A percentile compares a stretch with the other conserved stretches of the same genome.
Conservation (phyloP, 2,888 invertebrate genomes). For the Eupithecia exiguata region DNA sequence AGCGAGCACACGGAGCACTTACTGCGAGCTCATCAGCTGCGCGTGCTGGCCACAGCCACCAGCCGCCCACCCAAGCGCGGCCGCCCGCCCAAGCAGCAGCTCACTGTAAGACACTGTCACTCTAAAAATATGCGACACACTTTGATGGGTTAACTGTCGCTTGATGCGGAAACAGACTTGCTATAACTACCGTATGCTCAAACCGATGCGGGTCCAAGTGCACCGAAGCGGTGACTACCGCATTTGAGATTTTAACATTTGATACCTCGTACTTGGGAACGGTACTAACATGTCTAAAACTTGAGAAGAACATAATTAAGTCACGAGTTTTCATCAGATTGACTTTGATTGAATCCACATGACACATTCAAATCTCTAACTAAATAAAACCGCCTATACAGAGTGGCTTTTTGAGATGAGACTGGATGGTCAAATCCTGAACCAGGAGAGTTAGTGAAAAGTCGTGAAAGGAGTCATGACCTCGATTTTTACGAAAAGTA, state of each 20-base stretch:
- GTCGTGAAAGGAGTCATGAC: too few species aligned
- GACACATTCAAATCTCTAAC: not conserved
- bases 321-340: not conserved
- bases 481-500: too few species aligned
- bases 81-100: constrained; percentile 42
- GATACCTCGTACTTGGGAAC: not conserved
- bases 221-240: not conserved
- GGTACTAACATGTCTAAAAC: not conserved
- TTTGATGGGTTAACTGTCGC: not conserved
- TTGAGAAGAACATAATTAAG: not conserved
- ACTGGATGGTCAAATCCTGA: too few species aligned
- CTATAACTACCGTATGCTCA: not conserved
- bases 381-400: too few species aligned
- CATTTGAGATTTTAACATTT: not conserved
- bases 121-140: not conserved
- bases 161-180: not conserved
- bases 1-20: constrained; percentile 79
- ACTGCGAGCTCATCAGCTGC: constrained; percentile 75
- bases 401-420: too few species aligned
- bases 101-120: constrained; percentile 11
- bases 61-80: constrained; percentile 49
- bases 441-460: too few species aligned
- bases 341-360: not conserved
- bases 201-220: not conserved
- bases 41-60: constrained; percentile 61